phyloP scores from a whole-genome alignment of 2,113 vertebrate species.

The Ailurus styani region DNA sequence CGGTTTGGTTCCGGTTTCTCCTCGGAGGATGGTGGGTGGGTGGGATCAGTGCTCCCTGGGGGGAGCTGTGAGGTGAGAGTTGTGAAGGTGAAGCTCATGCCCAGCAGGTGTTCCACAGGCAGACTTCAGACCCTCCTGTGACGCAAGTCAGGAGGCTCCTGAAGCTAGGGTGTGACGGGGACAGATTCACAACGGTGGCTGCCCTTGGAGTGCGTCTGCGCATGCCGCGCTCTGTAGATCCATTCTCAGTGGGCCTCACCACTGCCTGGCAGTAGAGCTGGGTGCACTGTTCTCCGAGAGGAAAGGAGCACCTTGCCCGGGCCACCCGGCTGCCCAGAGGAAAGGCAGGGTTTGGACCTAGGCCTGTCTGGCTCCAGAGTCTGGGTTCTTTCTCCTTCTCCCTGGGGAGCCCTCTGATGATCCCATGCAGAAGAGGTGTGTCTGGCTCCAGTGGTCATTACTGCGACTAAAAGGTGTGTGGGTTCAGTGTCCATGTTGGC shows the following conservation, averaged over 20 bases:
- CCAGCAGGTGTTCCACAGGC: fast-evolving
- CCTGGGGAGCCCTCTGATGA: not conserved
- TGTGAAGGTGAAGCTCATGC: not conserved
- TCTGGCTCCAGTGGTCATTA: not conserved
- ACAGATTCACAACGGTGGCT: not conserved
- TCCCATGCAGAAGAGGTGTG: not conserved
- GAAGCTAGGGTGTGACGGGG: not conserved
- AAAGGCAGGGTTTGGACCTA: not conserved
- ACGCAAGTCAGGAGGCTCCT: not conserved
- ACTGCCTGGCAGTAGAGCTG: not conserved
- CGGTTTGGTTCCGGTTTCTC: not conserved
- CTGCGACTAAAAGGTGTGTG: not conserved
- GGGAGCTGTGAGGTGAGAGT: not conserved
- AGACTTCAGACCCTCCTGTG: fast-evolving
- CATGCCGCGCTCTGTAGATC: not conserved
- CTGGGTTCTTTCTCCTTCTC: not conserved
- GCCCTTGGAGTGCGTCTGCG: not conserved
- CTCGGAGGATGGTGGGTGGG: fast-evolving
- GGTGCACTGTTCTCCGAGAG: not conserved
- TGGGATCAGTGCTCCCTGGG: fast-evolving
- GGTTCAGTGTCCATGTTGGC: not conserved
- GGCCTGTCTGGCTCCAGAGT: not conserved
- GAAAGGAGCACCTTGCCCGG: not conserved
- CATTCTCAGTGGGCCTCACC: not conserved
- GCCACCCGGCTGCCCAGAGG: not conserved